Conservation (phyloP, 1,140 invertebrate species). For the Sminthurides bifidus region DNA sequence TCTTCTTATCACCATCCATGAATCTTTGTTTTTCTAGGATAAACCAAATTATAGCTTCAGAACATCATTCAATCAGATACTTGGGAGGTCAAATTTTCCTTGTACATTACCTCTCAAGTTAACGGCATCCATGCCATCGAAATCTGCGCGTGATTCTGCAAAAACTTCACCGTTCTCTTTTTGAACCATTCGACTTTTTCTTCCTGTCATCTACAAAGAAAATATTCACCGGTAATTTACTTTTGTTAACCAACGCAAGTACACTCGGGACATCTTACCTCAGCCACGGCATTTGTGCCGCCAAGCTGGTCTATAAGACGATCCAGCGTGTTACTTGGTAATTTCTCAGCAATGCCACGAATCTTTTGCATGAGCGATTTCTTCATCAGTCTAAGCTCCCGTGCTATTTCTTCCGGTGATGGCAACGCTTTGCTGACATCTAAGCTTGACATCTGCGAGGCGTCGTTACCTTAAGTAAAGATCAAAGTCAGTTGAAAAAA, state of each 20-base stretch:
- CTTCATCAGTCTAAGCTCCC: slow-evolving; percentile 82
- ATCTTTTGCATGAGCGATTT: slow-evolving; percentile 75
- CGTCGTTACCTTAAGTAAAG: neutral
- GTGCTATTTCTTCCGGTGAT: slow-evolving; percentile 66
- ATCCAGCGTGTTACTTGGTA: slow-evolving; percentile 97
- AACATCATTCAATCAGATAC: too few species aligned
- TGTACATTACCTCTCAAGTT: slow-evolving; percentile 63
- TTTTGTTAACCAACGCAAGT: neutral
- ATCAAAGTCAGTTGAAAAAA: neutral
- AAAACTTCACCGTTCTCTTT: slow-evolving; percentile 75
- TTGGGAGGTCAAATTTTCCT: neutral
- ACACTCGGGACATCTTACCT: too few species aligned
- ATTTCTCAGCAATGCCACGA: slow-evolving; percentile 68
- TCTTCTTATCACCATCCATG: slow-evolving; percentile 96
- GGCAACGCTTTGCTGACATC: too few species aligned
- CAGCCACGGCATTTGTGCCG: slow-evolving; percentile 92
- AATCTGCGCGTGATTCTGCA: slow-evolving; percentile 88
- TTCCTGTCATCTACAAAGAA: slow-evolving; percentile 71
- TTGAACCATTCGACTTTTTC: slow-evolving; percentile 90
- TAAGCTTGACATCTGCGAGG: too few species aligned
- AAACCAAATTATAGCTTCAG: too few species aligned
- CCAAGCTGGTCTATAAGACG: slow-evolving; percentile 96
- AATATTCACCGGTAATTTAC: too few species aligned
- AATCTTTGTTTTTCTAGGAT: slow-evolving; percentile 61
- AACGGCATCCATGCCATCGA: slow-evolving; percentile 92